Evolutionary conservation across 2,113 vertebrate genomes (phyloP).

Genomic region (Gadus macrocephalus): DNA sequence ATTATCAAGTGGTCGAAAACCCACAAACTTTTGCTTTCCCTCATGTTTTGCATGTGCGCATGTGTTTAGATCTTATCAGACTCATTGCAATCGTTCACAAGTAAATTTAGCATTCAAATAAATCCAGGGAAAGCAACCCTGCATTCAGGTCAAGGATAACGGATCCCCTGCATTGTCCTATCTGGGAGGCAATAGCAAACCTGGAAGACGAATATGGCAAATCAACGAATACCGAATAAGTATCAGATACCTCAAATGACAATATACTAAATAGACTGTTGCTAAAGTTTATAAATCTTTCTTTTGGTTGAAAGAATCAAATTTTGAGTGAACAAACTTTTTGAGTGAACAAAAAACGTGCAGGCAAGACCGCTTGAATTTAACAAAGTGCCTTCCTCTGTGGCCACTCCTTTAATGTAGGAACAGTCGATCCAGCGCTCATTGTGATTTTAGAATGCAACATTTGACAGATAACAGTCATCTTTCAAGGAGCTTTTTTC

Average conservation of each 20-base stretch:
- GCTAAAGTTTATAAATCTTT: too few relatives aligned
- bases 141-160: neutral
- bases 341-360: neutral
- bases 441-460: neutral
- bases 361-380: constrained; percentile 7
- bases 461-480: too few relatives aligned
- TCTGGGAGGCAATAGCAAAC: too few relatives aligned
- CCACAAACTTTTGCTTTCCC: neutral
- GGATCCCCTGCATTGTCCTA: neutral
- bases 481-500: too few relatives aligned
- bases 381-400: constrained; percentile 28
- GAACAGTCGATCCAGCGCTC: neutral
- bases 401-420: neutral
- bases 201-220: neutral
- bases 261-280: too few relatives aligned
- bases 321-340: neutral
- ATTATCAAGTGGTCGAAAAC: too few relatives aligned
- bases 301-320: too few relatives aligned
- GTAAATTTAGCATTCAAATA: too few relatives aligned
- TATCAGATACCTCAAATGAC: neutral
- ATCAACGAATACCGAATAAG: too few relatives aligned
- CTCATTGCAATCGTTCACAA: too few relatives aligned
- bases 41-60: neutral
- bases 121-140: too few relatives aligned
- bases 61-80: neutral